Evolutionary conservation across 2,888 invertebrate species (phyloP).

Genomic region (Oscheius myriophilus): DNA sequence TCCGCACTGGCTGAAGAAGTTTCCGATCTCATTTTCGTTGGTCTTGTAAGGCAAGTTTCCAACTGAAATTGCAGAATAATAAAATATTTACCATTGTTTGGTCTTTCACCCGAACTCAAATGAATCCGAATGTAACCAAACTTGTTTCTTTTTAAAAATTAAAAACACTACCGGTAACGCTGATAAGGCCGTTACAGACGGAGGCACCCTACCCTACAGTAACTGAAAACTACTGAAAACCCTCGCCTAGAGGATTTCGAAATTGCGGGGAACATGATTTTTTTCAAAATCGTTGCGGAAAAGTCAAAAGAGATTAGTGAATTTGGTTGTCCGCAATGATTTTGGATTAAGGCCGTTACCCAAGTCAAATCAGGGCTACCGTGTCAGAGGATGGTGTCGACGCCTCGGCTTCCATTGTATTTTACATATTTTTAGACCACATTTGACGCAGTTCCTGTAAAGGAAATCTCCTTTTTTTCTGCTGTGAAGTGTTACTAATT

Average conservation of each 20-base stretch:
- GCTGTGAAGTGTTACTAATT: conserved; percentile 5
- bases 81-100: conserved; percentile 71
- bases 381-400: conserved; percentile 12
- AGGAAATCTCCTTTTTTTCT: conserved; percentile 12
- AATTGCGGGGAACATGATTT: conserved; percentile 8
- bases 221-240: conserved; percentile 28
- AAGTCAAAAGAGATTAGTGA: neutral
- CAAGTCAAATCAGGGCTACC: conserved; percentile 26
- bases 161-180: conserved; percentile 8
- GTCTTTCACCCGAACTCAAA: neutral
- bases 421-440: conserved; percentile 24
- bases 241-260: conserved; percentile 23
- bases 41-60: conserved; percentile 69
- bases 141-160: neutral
- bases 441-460: conserved; percentile 21
- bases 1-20: conserved; percentile 63
- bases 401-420: conserved; percentile 11
- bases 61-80: conserved; percentile 79
- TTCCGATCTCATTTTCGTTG: conserved; percentile 63
- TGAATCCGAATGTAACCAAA: neutral
- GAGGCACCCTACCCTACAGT: conserved; percentile 25
- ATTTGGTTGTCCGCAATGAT: neutral
- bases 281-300: neutral
- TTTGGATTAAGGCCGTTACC: conserved; percentile 24
- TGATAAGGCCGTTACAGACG: conserved; percentile 30